Conservation (phyloP, 2,797 vertebrate genomes). For the Malurus splendens region DNA sequence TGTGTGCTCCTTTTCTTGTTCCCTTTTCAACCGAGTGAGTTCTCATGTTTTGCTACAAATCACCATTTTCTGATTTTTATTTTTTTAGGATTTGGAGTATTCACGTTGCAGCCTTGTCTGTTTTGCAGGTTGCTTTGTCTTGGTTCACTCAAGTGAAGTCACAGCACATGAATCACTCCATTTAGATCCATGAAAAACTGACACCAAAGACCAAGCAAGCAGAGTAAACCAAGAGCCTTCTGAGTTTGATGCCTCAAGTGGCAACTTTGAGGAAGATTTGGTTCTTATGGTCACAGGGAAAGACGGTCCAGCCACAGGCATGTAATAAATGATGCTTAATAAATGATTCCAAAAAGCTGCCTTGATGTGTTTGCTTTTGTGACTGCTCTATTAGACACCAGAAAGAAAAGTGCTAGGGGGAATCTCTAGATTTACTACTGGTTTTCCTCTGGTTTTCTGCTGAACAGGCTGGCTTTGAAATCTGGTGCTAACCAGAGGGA, state of each 20-base stretch:
- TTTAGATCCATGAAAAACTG: neutral
- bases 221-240: neutral
- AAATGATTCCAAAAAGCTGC: conserved; percentile 57
- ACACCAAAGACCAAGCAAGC: neutral
- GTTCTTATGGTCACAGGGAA: conserved; percentile 43
- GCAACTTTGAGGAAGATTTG: conserved; percentile 31
- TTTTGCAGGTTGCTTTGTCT: conserved; percentile 49
- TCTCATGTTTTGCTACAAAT: neutral
- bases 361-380: conserved; percentile 53
- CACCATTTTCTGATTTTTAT: neutral
- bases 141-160: neutral
- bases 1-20: neutral
- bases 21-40: neutral
- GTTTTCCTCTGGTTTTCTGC: neutral
- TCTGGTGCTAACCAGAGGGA: neutral
- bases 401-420: neutral
- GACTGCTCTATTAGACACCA: neutral
- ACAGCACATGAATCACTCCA: neutral
- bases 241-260: neutral
- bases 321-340: conserved; percentile 56
- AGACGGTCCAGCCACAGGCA: conserved; percentile 35
- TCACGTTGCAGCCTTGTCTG: conserved; percentile 34
- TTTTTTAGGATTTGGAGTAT: neutral
- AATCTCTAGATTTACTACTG: neutral
- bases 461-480: neutral